These are phyloP conservation scores for Drosophila phalerata DNA, from an alignment of 2,888 invertebrate species.

Conservation along the genomic window DNA sequence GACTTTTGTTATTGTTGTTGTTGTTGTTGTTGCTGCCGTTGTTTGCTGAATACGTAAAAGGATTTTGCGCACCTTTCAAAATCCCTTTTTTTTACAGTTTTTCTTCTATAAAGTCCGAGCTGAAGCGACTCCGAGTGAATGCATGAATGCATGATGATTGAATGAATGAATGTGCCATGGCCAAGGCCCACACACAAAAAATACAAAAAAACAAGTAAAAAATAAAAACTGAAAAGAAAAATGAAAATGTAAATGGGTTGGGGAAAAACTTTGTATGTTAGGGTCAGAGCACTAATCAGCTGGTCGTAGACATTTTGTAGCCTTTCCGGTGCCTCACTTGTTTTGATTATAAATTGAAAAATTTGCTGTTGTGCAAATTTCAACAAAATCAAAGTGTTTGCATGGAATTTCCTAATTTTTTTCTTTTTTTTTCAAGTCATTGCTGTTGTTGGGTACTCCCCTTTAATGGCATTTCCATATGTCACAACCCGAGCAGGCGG, in stretches of 20 bases:
- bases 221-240: neutral
- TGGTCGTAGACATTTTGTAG: conserved; percentile 39
- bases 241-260: neutral
- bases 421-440: conserved; percentile 4
- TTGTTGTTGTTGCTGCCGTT: conserved; percentile 8
- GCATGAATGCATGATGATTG: conserved; percentile 69
- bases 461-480: conserved; percentile 68
- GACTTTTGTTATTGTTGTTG: conserved; percentile 48
- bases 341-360: conserved; percentile 80
- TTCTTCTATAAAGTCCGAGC: conserved; percentile 49
- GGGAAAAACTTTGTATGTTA: conserved; percentile 29
- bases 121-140: conserved; percentile 55
- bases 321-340: conserved; percentile 49
- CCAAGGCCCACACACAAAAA: conserved; percentile 32
- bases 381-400: conserved; percentile 71
- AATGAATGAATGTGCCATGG: conserved; percentile 62
- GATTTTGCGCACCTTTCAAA: conserved; percentile 79
- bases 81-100: conserved; percentile 50
- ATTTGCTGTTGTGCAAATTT: conserved; percentile 71
- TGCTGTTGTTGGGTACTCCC: conserved; percentile 8
- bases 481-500: conserved; percentile 63
- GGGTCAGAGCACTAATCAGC: conserved; percentile 71
- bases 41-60: conserved; percentile 65
- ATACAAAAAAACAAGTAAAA: neutral
- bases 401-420: conserved; percentile 48